Evolutionary conservation across 1,140 invertebrate species (phyloP), one percentile per base, ranked within the genome.

Genomic region (Carcinoscorpius rotundicauda): DNA sequence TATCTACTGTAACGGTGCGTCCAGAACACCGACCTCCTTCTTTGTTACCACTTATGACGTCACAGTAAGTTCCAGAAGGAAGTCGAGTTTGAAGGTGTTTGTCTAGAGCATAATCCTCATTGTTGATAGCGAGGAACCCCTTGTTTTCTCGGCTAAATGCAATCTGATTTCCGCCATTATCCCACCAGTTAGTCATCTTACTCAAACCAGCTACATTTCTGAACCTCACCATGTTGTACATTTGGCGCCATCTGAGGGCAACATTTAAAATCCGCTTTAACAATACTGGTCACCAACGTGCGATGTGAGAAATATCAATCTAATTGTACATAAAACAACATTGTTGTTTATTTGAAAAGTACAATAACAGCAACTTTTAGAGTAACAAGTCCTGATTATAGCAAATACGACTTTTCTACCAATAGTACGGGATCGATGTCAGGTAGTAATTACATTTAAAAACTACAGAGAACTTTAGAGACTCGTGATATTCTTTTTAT

Each of bases 181-280:
- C 81, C 86, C 86, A 89, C 87, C 87, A 91, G 66, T 74, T 69
- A 1, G 49, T 56, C 5, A 75, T 70, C 4, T 53, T 53, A 50
- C 68, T 61, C 74, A 75, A 79, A 55, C 76, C 75, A 4, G 82
- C 87, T 1, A 79, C 76, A 72, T 87, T 89, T 55, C 85, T 79
- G 75, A 91, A 91, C 4, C 73, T 74, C 3, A 88, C 86, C 89
- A 93, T 93, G 68, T 87, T 85, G 74, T 78, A 85, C 70, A 93
- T 90, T 72, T 87, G 83, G 4, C 83, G 77, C 90, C 89, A 93
- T 48, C 89, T 68, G 50, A 55, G n/a, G n/a, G 29, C 29, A 29
- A 29, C 29, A 29, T 29, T 29, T 29, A 29, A 29, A 29, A 29
- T 29, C 0, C 29, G 29, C 29, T 29, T 29, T 29, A 29, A 29